Evolutionary conservation across 2,797 vertebrate species (phyloP), one percentile per base, ranked within the genome.

Genomic region (Loris lydekkerianus): DNA sequence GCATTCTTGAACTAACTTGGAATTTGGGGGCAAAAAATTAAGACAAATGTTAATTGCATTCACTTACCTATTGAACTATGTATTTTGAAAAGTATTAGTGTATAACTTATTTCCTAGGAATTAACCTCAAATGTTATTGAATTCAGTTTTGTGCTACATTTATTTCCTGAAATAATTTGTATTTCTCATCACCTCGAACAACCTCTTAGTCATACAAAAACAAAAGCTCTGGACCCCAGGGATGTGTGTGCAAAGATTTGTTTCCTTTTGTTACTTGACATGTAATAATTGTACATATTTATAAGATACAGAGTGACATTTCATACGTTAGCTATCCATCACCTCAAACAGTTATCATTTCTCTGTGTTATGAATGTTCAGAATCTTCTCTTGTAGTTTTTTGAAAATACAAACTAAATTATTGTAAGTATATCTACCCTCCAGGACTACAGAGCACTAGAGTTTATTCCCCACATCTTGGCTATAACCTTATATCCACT

Each of bases 131-230:
- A 67, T 80, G 11, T 58, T 29, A 70, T 92, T 84, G 20, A 70
- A 78, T 49, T 95, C 31, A 80, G 23, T 93, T 92, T 70, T 84
- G 14, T n/a, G 18, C 80, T 86, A 46, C 34, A 61, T 34, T 85
- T 93, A 58, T 85, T 96, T 85, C 46, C 34, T 31, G 43, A 81
- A 84, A 96, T 63, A 76, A 65, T 46, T 92, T 70, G 3, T 89
- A 63, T 83, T 43, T 86, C 29, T 80, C 6, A 61, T 88, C 5
- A 31, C 4, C 34, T 53, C 88, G 40, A 85, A 10, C 20, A 53
- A 27, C 13, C 20, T 75, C 31, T 91, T 37, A 76, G 27, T 78
- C 58, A 61, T 89, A 61, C 29, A 82, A 63, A 87, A 87, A 77
- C 21, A 23, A 43, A 85, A 67, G 21, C 29, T 76, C 18, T 89